These are phyloP conservation scores for Phocides pigmalion DNA, from an alignment of 1,140 invertebrate species.

Conservation along the genomic window DNA sequence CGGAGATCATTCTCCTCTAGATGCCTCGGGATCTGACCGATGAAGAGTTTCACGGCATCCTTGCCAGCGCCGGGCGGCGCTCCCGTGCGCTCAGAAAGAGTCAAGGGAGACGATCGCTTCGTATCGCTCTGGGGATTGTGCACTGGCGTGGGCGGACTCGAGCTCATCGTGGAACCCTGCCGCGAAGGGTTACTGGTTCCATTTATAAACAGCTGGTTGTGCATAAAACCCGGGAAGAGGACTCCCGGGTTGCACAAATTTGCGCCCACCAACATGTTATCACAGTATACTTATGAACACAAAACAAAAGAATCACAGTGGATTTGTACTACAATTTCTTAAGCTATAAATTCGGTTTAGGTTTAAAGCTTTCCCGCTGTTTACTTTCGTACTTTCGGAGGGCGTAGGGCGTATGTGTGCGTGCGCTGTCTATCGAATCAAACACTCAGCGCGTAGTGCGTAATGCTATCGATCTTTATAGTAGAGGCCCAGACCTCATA, in stretches of 20 bases:
- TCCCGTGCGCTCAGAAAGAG: conserved; percentile 71
- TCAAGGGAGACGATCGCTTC: conserved; percentile 48
- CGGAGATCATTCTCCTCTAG: conserved; percentile 94
- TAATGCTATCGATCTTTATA: conserved; percentile 82
- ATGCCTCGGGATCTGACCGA: conserved; percentile 96
- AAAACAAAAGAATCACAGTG: conserved; percentile 63
- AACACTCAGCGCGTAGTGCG: conserved; percentile 70
- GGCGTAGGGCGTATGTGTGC: conserved; percentile 60
- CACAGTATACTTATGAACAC: conserved; percentile 56
- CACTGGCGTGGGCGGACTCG: conserved; percentile 68
- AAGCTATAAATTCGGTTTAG: conserved; percentile 80
- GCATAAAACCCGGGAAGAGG: conserved; percentile 64
- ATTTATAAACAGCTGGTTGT: conserved; percentile 45
- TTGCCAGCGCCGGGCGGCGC: conserved; percentile 77
- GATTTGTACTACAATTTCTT: conserved; percentile 74
- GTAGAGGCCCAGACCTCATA: conserved; percentile 58
- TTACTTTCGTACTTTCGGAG: conserved; percentile 74
- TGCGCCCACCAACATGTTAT: conserved; percentile 66
- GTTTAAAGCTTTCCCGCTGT: conserved; percentile 75
- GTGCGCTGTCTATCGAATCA: conserved; percentile 64
- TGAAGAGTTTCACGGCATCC: conserved; percentile 93
- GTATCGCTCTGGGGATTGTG: conserved; percentile 45
- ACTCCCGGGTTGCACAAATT: conserved; percentile 67
- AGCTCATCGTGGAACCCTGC: conserved; percentile 44
- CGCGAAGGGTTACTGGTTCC: conserved; percentile 24